Percentiles rank a stretch among this genome's conserved stretches.
phyloP scores from a whole-genome alignment of 2,113 vertebrate species.

The Passer domesticus region DNA sequence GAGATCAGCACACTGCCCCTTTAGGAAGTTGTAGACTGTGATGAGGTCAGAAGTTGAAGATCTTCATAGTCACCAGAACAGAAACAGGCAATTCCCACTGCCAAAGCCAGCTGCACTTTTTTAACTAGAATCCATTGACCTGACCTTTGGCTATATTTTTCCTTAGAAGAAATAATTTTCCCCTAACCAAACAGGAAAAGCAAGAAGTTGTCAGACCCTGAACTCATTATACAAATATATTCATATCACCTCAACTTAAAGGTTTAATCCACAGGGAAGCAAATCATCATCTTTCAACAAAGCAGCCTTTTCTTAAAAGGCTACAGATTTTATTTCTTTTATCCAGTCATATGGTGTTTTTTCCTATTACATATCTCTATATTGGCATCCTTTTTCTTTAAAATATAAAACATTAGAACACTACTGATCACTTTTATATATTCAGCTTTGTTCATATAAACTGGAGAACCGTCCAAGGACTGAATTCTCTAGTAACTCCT shows the following conservation, averaged over 20 bases:
- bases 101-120: background rate
- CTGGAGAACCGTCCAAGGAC: background rate
- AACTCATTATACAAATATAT: background rate
- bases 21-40: rapidly evolving
- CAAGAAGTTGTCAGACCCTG: background rate
- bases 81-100: background rate
- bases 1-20: background rate
- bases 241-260: background rate
- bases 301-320: background rate
- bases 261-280: background rate
- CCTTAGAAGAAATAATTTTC: background rate
- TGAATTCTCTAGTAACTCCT: background rate
- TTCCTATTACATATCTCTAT: background rate
- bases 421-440: background rate
- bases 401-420: background rate
- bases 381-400: background rate
- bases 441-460: background rate
- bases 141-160: background rate
- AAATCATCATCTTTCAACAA: background rate
- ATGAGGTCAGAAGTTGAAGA: background rate
- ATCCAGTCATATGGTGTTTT: background rate
- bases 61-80: background rate
- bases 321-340: background rate
- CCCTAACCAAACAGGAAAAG: background rate
- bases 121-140: background rate